Conservation (phyloP, 2,888 invertebrate genomes). For the Hedychridium roseum region DNA sequence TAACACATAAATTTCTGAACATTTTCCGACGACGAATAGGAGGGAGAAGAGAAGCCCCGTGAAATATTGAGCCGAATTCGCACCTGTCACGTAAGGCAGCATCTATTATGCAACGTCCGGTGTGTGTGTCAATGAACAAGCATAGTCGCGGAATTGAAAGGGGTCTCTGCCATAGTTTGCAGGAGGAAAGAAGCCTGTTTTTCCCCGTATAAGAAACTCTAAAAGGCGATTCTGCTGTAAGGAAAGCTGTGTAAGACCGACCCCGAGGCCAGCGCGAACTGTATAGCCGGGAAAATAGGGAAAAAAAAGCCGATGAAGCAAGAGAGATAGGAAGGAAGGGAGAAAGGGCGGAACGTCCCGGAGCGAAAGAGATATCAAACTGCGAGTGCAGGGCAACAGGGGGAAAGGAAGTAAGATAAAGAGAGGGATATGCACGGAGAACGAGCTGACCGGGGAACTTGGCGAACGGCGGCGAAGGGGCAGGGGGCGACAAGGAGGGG, state of each 20-base stretch:
- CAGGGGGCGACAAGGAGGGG: neutral
- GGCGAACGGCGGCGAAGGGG: neutral
- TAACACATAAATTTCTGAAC: too few species aligned
- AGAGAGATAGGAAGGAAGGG: slow-evolving; percentile 9
- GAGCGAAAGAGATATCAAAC: too few species aligned
- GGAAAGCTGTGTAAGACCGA: slow-evolving; percentile 22
- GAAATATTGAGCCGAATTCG: too few species aligned
- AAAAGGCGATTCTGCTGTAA: slow-evolving; percentile 24
- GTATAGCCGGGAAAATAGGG: slow-evolving; percentile 1
- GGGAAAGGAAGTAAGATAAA: slow-evolving; percentile 3
- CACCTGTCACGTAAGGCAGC: too few species aligned
- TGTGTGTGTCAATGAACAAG: too few species aligned
- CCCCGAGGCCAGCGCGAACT: slow-evolving; percentile 22
- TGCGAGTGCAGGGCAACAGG: slow-evolving; percentile 4
- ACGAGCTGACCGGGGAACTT: too few species aligned
- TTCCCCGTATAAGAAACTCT: slow-evolving; percentile 25
- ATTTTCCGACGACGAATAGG: too few species aligned
- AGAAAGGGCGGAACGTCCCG: slow-evolving; percentile 5
- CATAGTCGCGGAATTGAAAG: too few species aligned
- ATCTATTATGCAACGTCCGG: too few species aligned
- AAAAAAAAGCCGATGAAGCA: slow-evolving; percentile 10
- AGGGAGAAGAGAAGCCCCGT: too few species aligned
- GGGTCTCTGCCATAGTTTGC: too few species aligned
- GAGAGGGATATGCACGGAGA: neutral
- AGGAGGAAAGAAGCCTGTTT: too few species aligned